These are phyloP conservation scores for Dendrophyllia cribrosa DNA, from an alignment of 64 coral and sea anemone species.

Conservation along the genomic window DNA sequence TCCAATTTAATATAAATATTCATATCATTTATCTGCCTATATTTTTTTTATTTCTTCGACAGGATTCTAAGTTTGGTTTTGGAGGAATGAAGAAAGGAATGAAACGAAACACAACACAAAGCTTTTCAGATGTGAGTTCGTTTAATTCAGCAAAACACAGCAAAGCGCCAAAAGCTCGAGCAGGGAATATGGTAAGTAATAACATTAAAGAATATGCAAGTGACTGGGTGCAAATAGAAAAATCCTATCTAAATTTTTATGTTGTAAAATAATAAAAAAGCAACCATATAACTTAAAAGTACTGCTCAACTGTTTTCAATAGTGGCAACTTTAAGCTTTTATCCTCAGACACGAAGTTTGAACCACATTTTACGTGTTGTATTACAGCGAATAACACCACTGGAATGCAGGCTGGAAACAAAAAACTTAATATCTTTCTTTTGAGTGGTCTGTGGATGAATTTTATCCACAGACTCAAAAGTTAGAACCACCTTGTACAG, in stretches of 20 bases:
- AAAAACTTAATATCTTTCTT: no score
- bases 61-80: conserved; percentile 96
- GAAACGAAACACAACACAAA: conserved; percentile 83
- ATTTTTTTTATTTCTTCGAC: not conserved
- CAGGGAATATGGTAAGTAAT: conserved; percentile 53
- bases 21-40: no score
- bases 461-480: no score
- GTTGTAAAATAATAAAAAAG: no score
- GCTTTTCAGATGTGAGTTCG: conserved; percentile 76
- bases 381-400: no score
- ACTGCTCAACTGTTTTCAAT: not conserved
- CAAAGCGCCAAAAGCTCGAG: conserved; percentile 74
- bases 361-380: not conserved
- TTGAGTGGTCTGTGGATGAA: no score
- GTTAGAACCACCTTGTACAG: no score
- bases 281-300: not conserved
- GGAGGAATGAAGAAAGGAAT: conserved; percentile 91
- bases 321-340: not conserved
- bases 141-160: conserved; percentile 95
- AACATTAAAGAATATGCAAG: not conserved
- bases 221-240: not conserved
- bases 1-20: no score
- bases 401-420: no score
- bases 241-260: no score
- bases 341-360: not conserved